Conservation (phyloP, 2,888 invertebrate species). For the Rhopalosiphum nymphaeae region DNA sequence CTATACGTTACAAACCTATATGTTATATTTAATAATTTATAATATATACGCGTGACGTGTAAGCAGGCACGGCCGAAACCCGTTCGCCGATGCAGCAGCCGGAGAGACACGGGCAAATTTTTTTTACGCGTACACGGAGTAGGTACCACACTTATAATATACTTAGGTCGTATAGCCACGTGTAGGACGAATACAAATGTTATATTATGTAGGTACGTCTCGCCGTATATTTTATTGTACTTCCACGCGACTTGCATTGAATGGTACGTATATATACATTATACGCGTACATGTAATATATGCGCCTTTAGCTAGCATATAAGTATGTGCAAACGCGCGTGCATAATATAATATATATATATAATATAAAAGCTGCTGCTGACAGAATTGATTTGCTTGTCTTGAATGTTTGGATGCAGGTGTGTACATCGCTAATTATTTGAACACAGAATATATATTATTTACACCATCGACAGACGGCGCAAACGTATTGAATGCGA, state of each 20-base stretch:
- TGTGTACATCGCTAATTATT: background rate
- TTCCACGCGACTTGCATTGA: background rate
- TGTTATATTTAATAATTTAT: slow-evolving; percentile 4
- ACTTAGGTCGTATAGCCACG: background rate
- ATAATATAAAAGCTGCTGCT: background rate
- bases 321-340: background rate
- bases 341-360: background rate
- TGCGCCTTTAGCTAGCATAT: background rate
- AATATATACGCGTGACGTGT: background rate
- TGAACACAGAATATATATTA: background rate
- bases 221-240: slow-evolving; percentile 4
- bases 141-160: background rate
- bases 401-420: background rate
- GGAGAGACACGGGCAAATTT: background rate
- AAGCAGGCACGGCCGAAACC: background rate
- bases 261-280: background rate
- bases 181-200: slow-evolving; percentile 7
- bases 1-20: background rate
- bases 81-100: slow-evolving; percentile 1
- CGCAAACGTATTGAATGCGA: background rate
- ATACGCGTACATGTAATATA: background rate
- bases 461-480: background rate
- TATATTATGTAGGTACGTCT: background rate
- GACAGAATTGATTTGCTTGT: background rate
- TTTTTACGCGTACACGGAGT: background rate